Conservation (phyloP, 2,113 vertebrate genomes). For the Loxodonta africana region DNA sequence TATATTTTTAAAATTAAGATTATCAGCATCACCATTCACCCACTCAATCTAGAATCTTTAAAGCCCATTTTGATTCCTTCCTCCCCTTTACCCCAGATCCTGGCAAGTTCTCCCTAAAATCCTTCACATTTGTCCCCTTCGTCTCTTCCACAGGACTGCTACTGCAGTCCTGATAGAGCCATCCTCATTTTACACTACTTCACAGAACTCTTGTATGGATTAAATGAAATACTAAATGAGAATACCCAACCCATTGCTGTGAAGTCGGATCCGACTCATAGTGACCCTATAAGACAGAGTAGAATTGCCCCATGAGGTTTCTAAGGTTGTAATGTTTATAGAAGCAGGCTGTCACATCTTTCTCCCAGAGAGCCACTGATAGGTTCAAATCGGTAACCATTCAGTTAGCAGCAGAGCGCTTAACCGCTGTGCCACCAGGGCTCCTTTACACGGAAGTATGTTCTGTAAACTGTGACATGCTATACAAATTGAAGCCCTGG, state of each 20-base stretch:
- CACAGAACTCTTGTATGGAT: neutral
- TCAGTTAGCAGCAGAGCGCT: too few relatives aligned
- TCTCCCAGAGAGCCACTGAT: too few relatives aligned
- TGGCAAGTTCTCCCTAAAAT: neutral
- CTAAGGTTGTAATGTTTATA: too few relatives aligned
- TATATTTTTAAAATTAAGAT: constrained; percentile 1
- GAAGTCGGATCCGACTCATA: too few relatives aligned
- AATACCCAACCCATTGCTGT: neutral
- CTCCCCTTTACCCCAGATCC: neutral
- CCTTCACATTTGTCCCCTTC: neutral
- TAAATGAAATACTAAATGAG: constrained; percentile 14
- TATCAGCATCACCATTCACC: neutral
- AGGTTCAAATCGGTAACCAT: too few relatives aligned
- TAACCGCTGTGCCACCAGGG: too few relatives aligned
- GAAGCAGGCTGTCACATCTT: too few relatives aligned
- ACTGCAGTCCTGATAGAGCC: neutral
- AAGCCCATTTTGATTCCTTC: neutral
- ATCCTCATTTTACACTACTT: neutral
- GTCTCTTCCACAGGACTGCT: neutral
- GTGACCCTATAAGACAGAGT: too few relatives aligned
- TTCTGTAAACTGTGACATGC: neutral
- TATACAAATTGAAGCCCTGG: neutral
- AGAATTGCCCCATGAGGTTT: too few relatives aligned
- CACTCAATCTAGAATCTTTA: constrained; percentile 3
- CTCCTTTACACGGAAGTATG: too few relatives aligned